These are phyloP conservation scores for Doris montereyensis DNA, from an alignment of 2,888 invertebrate genomes.

Conservation along the genomic window DNA sequence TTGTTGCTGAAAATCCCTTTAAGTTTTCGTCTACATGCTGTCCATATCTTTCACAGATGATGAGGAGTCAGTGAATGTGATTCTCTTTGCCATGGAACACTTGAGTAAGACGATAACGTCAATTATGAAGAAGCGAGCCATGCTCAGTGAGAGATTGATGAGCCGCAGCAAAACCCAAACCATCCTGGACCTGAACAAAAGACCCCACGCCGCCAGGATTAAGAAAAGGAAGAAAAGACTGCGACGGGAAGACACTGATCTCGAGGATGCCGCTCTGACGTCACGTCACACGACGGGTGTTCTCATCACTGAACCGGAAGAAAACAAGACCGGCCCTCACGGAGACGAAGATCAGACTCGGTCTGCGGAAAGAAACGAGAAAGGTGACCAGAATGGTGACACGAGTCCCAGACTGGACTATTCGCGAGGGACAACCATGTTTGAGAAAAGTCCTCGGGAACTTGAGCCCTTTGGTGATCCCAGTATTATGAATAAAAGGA, in stretches of 20 bases:
- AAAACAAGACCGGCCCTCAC: background rate
- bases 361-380: background rate
- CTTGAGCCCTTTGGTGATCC: slow-evolving; percentile 25
- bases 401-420: background rate
- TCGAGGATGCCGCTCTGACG: background rate
- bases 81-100: slow-evolving; percentile 36
- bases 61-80: slow-evolving; percentile 25
- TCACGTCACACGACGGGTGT: background rate
- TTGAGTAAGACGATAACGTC: slow-evolving; percentile 28
- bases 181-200: slow-evolving; percentile 22
- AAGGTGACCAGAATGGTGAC: background rate
- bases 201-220: slow-evolving; percentile 10
- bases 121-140: slow-evolving; percentile 24
- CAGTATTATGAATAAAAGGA: background rate
- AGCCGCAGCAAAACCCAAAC: slow-evolving; percentile 33
- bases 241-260: background rate
- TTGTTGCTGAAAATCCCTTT: too few relatives aligned
- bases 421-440: slow-evolving; percentile 1
- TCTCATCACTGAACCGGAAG: background rate
- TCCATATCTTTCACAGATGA: too few relatives aligned
- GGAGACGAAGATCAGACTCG: background rate
- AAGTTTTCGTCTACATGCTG: too few relatives aligned
- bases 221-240: slow-evolving; percentile 20
- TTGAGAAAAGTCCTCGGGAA: slow-evolving; percentile 21
- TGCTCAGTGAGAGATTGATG: slow-evolving; percentile 31